These are phyloP conservation scores for Hypotaenidia okinawae DNA, from an alignment of 2,797 vertebrate species.

Conservation along the genomic window DNA sequence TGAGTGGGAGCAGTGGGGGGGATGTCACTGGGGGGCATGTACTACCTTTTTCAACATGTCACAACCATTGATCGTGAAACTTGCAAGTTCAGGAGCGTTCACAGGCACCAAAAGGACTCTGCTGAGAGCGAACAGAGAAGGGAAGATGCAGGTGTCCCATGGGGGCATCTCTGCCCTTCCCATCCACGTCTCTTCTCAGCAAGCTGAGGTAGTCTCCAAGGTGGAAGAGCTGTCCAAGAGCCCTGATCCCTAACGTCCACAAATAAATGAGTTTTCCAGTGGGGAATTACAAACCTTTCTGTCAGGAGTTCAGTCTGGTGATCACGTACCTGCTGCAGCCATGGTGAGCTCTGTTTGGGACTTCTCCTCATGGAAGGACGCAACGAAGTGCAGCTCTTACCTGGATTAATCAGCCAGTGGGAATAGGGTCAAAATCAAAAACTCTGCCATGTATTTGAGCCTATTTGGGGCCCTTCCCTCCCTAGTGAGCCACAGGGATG, in stretches of 20 bases:
- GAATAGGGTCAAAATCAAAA: neutral
- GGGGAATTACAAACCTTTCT: neutral
- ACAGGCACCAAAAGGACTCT: neutral
- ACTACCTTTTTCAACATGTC: too few relatives aligned
- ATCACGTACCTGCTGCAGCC: neutral
- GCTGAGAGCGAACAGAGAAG: neutral
- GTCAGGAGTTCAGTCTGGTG: neutral
- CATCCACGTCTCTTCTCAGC: accelerated
- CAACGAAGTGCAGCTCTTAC: neutral
- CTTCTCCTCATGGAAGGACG: neutral
- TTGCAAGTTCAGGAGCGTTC: neutral
- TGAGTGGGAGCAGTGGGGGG: too few relatives aligned
- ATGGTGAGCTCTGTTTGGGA: accelerated
- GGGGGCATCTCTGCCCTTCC: neutral
- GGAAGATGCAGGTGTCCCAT: neutral
- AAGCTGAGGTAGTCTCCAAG: neutral
- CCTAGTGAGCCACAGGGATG: neutral
- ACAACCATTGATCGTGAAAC: too few relatives aligned
- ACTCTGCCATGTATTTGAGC: neutral
- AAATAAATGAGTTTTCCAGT: neutral
- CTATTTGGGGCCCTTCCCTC: neutral
- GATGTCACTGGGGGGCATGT: too few relatives aligned
- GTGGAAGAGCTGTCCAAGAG: neutral
- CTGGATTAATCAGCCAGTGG: neutral
- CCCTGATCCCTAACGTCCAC: neutral